Base-by-base conservation (phyloP, 2,797 vertebrate genomes). In the Columba guinea region DNA sequence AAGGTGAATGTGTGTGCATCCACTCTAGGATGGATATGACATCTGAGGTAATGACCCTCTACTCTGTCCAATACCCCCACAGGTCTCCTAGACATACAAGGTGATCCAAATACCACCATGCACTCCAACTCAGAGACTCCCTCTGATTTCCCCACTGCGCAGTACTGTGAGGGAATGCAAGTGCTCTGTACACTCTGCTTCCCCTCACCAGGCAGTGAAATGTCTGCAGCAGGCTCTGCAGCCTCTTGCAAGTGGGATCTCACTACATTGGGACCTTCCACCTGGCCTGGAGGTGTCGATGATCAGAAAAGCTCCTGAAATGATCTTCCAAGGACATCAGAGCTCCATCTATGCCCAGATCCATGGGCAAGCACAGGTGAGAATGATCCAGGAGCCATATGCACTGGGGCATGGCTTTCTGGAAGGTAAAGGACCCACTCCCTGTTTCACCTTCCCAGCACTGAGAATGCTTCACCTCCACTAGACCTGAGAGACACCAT, bases 1-100 rank as follows among this genome's bases (percentile, higher is more conserved):
- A 84, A 67, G 84, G 84, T 26, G 60, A 84, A 88, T 92, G 84
- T 30, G 67, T 92, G 67, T 86, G 83, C 56, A 35, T 90, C 56
- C 28, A 51, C 27, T 55, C 64, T 39, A 68, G 10, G 26, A 55
- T 92, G 73, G 49, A 78, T 32, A 74, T 92, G 84, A 22, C 84
- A 68, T 79, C 84, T 0, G 49, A 92, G 79, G 84, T 88, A 92
- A 92, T 56, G 13, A 46, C 15, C 24, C 19, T 22, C 35, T 59
- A 17, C 32, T 73, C 34, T 73, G 37, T 67, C 62, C 41, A 67
- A 3, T 49, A 49, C 48, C 32, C 37, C 60, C 13, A 44, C 8
- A 41, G 39, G 35, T 78, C 34, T 83, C 53, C 53, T 67, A 62
- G 52, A 49, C 28, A 32, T 34, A 30, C 55, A 88, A 39, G 55